Conservation (phyloP, 2,888 invertebrate species). For the Sussaba pulchella region DNA sequence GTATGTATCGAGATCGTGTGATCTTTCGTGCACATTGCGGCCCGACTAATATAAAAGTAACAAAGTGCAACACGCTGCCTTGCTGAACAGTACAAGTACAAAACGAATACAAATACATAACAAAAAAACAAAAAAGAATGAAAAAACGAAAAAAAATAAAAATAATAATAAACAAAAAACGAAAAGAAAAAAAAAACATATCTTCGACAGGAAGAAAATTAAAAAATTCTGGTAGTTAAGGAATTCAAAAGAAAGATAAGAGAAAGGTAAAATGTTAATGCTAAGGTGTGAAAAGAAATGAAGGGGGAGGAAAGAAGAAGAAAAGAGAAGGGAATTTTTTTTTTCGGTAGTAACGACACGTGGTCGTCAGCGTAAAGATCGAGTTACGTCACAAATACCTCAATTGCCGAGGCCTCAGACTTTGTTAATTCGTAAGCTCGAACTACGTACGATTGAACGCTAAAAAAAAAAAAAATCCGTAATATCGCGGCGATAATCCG, state of each 20-base stretch:
- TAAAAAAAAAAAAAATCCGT: neutral
- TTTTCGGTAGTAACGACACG: constrained; percentile 77
- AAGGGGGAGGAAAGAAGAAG: too few relatives aligned
- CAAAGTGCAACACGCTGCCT: constrained; percentile 85
- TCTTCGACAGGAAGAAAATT: constrained; percentile 83
- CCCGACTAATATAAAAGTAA: constrained; percentile 82
- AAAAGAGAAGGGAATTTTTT: constrained; percentile 55
- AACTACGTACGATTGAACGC: neutral
- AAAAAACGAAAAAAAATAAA: constrained; percentile 29
- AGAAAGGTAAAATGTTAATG: constrained; percentile 68
- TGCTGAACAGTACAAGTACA: constrained; percentile 85
- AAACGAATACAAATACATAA: constrained; percentile 84
- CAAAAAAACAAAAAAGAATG: constrained; percentile 65
- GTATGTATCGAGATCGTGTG: constrained; percentile 55
- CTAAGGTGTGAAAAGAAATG: constrained; percentile 64
- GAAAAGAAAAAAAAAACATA: constrained; percentile 70
- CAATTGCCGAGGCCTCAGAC: constrained; percentile 82
- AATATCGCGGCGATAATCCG: too few relatives aligned
- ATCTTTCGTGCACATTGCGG: constrained; percentile 80
- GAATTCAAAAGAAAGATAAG: constrained; percentile 73
- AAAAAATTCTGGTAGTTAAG: constrained; percentile 83
- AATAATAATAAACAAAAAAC: too few relatives aligned
- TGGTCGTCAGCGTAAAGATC: constrained; percentile 73
- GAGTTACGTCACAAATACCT: constrained; percentile 82
- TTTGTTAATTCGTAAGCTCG: constrained; percentile 48